Evolutionary conservation across 2,888 invertebrate species (phyloP).

Genomic region (Erebia aethiops): DNA sequence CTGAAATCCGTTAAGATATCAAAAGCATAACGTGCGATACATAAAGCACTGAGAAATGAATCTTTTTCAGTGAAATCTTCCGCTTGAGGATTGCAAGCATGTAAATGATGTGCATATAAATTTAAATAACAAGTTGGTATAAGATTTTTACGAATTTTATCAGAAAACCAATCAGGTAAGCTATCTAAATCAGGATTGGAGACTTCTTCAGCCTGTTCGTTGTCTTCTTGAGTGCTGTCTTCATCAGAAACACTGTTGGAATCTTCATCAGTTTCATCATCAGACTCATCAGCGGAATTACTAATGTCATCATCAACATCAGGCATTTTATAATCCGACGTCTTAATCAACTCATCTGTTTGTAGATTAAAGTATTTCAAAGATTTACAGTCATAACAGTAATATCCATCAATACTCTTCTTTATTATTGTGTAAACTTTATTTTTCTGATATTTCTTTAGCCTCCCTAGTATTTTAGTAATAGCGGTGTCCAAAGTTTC

Average conservation of each 20-base stretch:
- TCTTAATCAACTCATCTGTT: slow-evolving; percentile 43
- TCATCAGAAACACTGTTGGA: slow-evolving; percentile 46
- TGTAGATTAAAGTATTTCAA: slow-evolving; percentile 81
- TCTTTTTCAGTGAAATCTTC: slow-evolving; percentile 86
- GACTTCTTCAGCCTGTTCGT: slow-evolving; percentile 39
- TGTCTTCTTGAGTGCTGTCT: slow-evolving; percentile 34
- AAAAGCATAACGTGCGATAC: slow-evolving; percentile 85
- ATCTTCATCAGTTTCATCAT: slow-evolving; percentile 43
- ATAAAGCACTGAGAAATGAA: slow-evolving; percentile 79
- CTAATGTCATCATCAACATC: slow-evolving; percentile 46
- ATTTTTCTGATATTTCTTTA: slow-evolving; percentile 81
- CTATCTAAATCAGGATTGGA: slow-evolving; percentile 29
- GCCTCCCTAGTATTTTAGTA: slow-evolving; percentile 84
- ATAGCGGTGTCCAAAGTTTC: slow-evolving; percentile 88
- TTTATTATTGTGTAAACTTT: slow-evolving; percentile 83
- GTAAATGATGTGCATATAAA: slow-evolving; percentile 84
- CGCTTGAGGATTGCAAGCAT: slow-evolving; percentile 87
- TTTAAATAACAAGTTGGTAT: slow-evolving; percentile 88
- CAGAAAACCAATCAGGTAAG: slow-evolving; percentile 83
- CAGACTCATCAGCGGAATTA: slow-evolving; percentile 43
- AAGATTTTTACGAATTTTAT: slow-evolving; percentile 82
- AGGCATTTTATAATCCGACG: slow-evolving; percentile 38
- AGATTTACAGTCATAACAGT: slow-evolving; percentile 81
- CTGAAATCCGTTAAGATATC: slow-evolving; percentile 70
- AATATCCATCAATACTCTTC: slow-evolving; percentile 85